Base-by-base conservation (phyloP, 2,113 vertebrate species). In the Lepus americanus region DNA sequence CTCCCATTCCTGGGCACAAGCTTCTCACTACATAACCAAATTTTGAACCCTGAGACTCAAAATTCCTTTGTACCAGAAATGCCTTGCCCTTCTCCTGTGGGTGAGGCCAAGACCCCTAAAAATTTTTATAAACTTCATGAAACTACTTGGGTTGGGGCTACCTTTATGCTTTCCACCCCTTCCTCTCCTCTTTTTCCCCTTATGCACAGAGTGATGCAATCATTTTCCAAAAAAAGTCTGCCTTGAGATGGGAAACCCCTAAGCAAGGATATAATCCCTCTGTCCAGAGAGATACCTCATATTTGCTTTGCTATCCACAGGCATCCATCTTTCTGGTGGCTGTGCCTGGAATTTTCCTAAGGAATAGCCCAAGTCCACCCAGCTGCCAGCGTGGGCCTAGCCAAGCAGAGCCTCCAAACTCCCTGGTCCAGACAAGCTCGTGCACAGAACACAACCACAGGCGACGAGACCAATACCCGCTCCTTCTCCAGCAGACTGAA, bases 31-130 rank as follows among this genome's bases (percentile, higher is more conserved):
- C 74, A 61, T 8, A 70, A 51, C 36, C 72, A 82, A 29, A 51
- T 36, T 89, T 91, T 92, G 81, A 92, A 53, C n/a, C 3, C 22
- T 22, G 17, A 44, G 17, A 83, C 27, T 90, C 36, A 95, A 94
- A 87, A 67, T 90, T 94, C 85, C 77, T 59, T 19, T 64, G 20
- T 87, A 64, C 44, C 82, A 87, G 22, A 67, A 90, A 67, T 49
- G 67, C 13, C 70, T 89, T 85, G n/a, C 25, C 53, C 44, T 33
- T 59, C 31, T 61, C n/a, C 61, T n/a, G 7, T 51, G 3, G 20
- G 53, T 4, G 5, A 63, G 5, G 23, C 31, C 13, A 95, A 55
- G 44, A 22, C 51, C 8, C 20, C 74, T 53, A 55, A 59, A 59
- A 44, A 44, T 44, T 7, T 44, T 44, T 44, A 44, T 44, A 44